A percentile compares a stretch with the other conserved stretches of the same genome.
phyloP scores from a whole-genome alignment of 2,888 invertebrate species.

The Drosophila buzzatii region DNA sequence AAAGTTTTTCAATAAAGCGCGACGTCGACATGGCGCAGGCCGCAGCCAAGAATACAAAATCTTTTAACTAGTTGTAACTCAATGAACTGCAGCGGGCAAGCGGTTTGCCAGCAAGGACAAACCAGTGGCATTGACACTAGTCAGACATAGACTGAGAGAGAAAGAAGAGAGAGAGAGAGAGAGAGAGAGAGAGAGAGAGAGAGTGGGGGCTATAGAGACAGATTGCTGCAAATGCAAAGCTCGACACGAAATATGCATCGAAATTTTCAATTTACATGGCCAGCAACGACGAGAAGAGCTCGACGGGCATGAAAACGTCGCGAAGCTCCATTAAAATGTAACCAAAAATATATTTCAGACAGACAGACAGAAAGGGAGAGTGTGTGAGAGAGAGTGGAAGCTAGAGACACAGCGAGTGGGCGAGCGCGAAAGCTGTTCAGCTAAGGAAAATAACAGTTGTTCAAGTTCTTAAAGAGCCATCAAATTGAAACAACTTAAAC shows the following conservation, averaged over 20 bases:
- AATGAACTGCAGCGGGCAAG: slow-evolving; percentile 43
- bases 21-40: slow-evolving; percentile 4
- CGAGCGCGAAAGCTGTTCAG: neutral
- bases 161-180: neutral
- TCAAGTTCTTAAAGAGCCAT: slow-evolving; percentile 60
- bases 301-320: slow-evolving; percentile 4
- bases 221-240: slow-evolving; percentile 36
- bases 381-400: neutral
- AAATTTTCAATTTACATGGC: slow-evolving; percentile 76
- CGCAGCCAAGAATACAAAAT: slow-evolving; percentile 55
- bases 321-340: slow-evolving; percentile 47
- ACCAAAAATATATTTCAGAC: slow-evolving; percentile 20
- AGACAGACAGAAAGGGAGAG: too few species aligned
- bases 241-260: slow-evolving; percentile 69
- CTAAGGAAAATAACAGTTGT: slow-evolving; percentile 40
- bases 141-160: slow-evolving; percentile 3
- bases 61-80: slow-evolving; percentile 71
- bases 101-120: slow-evolving; percentile 22
- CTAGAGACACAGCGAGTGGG: too few species aligned
- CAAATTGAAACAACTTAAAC: slow-evolving; percentile 44
- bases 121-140: slow-evolving; percentile 12
- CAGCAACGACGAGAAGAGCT: slow-evolving; percentile 20
- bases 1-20: slow-evolving; percentile 73
- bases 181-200: neutral
- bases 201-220: neutral